Evolutionary conservation across 2,888 invertebrate species (phyloP), one percentile per base, ranked within the genome.

Genomic region (Harpagoxenus sublaevis): DNA sequence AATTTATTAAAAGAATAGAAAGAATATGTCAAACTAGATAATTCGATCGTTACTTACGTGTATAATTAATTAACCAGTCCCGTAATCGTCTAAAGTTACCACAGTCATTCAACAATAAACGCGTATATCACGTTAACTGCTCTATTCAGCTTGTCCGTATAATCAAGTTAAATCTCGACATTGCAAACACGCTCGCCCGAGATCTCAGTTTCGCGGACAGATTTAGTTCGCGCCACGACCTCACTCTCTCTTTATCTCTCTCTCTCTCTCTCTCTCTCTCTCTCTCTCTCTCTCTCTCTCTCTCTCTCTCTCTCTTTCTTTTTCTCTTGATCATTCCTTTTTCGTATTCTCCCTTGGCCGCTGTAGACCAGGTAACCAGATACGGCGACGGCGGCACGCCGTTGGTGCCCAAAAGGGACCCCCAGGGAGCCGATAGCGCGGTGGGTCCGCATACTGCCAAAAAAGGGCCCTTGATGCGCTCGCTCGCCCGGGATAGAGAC

Each of bases 371-470:
- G 87, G 92, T 91, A 92, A 92, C 91, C 91, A 90, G 92, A 92
- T 91, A 92, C 90, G 81, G 83, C 84, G 84, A 85, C 88, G 87
- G 88, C 87, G 87, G 90, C 86, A 90, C 89, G 89, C 90, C 87
- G 88, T 88, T 87, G 81, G 88, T 84, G 85, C 81, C 87, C 90
- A 88, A 91, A 92, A 90, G 87, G 84, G 90, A 89, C 89, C 91
- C 90, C 89, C 91, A 89, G 84, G 89, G 89, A 88, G 91, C 73
- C 84, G 84, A 84, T 88, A 70, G 28, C 63, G 84, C 84, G 70
- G 63, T 85, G 70, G 88, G 90, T 86, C 90, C 88, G 88, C 73
- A 84, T 81, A 83, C 84, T 62, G 28, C 79, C 74, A 48, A 73
- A 79, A 79, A 79, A 73, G 79, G 73, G 45, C 23, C 35, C 39